These are phyloP conservation scores for Amphipyra berbera DNA, from an alignment of 2,888 invertebrate genomes.

Conservation along the genomic window DNA sequence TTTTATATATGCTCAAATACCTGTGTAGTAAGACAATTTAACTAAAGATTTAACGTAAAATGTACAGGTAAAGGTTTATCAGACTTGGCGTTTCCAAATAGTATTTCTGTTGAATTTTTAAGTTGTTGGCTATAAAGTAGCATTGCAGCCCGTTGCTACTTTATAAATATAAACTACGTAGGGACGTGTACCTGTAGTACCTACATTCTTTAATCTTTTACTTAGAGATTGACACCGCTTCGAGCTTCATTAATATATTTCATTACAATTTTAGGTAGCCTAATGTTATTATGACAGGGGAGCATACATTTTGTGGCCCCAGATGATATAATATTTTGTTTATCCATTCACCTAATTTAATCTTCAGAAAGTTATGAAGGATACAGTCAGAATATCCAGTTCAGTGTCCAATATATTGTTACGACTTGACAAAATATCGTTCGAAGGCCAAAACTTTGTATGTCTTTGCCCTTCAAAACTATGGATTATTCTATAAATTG, in stretches of 20 bases:
- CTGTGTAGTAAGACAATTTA: constrained; percentile 11
- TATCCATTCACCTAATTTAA: neutral
- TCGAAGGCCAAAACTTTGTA: neutral
- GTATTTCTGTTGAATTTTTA: constrained; percentile 25
- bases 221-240: no score
- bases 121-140: constrained; percentile 1
- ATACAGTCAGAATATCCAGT: neutral
- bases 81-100: constrained; percentile 17
- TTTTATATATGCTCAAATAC: constrained; percentile 9
- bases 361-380: constrained; percentile 3
- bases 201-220: no score
- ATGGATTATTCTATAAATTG: neutral
- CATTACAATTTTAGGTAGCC: no score
- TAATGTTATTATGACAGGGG: no score
- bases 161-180: constrained; percentile 12
- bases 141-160: neutral
- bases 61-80: constrained; percentile 13
- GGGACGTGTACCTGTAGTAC: neutral
- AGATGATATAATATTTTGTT: neutral
- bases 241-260: no score
- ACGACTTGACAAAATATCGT: neutral
- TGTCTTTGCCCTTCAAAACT: neutral
- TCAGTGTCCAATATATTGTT: neutral
- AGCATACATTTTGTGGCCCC: no score
- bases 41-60: neutral